Base-by-base conservation (phyloP, 53 echinoderm and acorn worm genomes). In the Crossaster papposus region DNA sequence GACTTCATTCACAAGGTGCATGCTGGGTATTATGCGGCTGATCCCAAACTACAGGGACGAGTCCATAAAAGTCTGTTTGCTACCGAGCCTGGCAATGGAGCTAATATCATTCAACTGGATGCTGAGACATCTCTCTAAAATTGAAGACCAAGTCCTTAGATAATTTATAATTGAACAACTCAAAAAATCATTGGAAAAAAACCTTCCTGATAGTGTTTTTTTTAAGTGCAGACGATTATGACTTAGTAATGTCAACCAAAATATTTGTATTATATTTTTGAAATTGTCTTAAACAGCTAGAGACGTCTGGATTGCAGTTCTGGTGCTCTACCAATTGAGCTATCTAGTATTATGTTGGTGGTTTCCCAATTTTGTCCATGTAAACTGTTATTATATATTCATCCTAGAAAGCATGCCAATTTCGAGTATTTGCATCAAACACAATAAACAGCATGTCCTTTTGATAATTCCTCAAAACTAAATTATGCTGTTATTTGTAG, bases 61-160 rank as follows among this genome's bases (percentile, higher is more conserved):
- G 95, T 94, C 62, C 22, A 80, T 28, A 79, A 91, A 33, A 91
- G 92, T 71, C 68, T 96, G 68, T 96, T 96, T 89, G 94, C 94
- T 10, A 95, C 97, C 15, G 77, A 92, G 38, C 96, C 98, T 0
- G 95, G 96, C 0, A 54, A 36, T 11, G 98, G 98, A 15, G 98
- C 96, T 31, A 70, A 83, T 14, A 79, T 98, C 11, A 55, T 50
- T 22, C 32, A 87, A n/a, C 55, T 77, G 87, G 53, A 76, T 30
- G 63, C 76, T 8, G 87, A 87, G 31, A 87, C 87, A 10, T 30
- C 77, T 24, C 75, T 87, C 26, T 87, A 28, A 87, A 76, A 52
- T 30, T 30, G n/a, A 70, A 17, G 35, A 35, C 35, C 14, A 20
- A 73, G 18, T 70, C 29, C 70, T 30, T 28, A 30, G 0, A 28